Evolutionary conservation across 2,888 invertebrate genomes (phyloP).

Genomic region (Zele albiditarsus): DNA sequence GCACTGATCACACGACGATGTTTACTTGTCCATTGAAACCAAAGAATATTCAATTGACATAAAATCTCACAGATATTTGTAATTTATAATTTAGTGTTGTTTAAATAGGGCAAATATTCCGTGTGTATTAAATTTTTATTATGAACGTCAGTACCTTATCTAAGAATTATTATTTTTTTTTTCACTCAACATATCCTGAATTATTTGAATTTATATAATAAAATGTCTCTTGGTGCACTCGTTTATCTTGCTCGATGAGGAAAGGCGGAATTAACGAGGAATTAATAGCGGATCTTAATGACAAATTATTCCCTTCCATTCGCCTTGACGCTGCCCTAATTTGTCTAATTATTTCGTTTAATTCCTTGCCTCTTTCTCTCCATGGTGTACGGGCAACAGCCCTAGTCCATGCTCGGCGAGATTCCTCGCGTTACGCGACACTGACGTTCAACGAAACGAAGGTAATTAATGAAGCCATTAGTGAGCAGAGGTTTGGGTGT

Average conservation of each 20-base stretch:
- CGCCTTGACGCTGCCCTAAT: slow-evolving; percentile 68
- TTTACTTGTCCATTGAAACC: too few relatives aligned
- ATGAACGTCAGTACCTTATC: too few relatives aligned
- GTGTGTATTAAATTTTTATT: too few relatives aligned
- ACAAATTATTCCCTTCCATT: slow-evolving; percentile 69
- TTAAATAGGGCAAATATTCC: too few relatives aligned
- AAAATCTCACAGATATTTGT: too few relatives aligned
- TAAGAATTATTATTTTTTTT: not conserved
- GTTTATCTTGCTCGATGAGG: slow-evolving; percentile 73
- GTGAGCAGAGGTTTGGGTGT: slow-evolving; percentile 54
- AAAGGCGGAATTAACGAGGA: slow-evolving; percentile 73
- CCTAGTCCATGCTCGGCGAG: slow-evolving; percentile 61
- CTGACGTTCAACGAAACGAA: slow-evolving; percentile 65
- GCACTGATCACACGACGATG: too few relatives aligned
- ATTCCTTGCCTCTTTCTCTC: slow-evolving; percentile 59
- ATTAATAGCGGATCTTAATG: slow-evolving; percentile 72
- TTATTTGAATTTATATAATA: not conserved
- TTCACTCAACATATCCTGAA: not conserved
- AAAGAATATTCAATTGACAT: too few relatives aligned
- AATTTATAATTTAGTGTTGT: too few relatives aligned
- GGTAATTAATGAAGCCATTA: slow-evolving; percentile 71
- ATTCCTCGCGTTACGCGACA: slow-evolving; percentile 62
- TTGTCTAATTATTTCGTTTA: slow-evolving; percentile 73
- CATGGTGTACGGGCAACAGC: slow-evolving; percentile 16
- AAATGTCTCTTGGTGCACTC: slow-evolving; percentile 59